Percentiles rank a stretch among this genome's conserved stretches.
These are phyloP conservation scores for Chaenodraco wilsoni DNA, from an alignment of 2,797 vertebrate genomes.

Conservation along the genomic window DNA sequence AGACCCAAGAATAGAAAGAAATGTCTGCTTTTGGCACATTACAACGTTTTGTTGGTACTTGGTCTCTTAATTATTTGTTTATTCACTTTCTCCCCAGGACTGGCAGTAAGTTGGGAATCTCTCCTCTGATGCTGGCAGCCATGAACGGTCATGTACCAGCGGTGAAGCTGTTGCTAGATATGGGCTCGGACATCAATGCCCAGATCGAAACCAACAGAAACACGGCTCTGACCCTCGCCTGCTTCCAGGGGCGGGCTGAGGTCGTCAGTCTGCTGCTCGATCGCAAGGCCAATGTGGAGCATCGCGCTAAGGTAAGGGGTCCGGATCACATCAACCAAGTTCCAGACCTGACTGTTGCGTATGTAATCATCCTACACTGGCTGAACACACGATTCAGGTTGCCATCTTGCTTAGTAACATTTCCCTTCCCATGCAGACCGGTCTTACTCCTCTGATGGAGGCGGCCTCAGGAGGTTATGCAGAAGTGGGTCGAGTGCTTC, in stretches of 20 bases:
- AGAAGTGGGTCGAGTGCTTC: constrained; percentile 96
- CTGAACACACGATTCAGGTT: background rate
- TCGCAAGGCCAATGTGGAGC: constrained; percentile 98
- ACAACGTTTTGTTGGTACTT: background rate
- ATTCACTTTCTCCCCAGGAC: constrained; percentile 83
- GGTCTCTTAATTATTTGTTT: background rate
- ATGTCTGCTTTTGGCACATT: background rate
- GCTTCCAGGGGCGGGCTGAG: constrained; percentile 97
- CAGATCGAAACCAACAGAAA: constrained; percentile 99
- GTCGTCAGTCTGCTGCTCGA: constrained; percentile 97
- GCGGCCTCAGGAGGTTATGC: constrained; percentile 98
- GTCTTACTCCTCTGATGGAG: constrained; percentile 98
- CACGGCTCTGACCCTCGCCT: constrained; percentile 96
- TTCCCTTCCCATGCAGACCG: constrained; percentile 84
- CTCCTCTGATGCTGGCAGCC: constrained; percentile 97
- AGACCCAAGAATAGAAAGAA: background rate
- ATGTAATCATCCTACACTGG: background rate
- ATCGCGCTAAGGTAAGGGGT: constrained; percentile 92
- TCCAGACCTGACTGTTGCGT: background rate
- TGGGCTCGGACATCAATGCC: constrained; percentile 99
- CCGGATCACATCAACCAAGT: background rate
- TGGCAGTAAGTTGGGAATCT: constrained; percentile 98
- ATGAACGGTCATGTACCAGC: constrained; percentile 99
- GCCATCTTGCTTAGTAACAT: constrained; percentile 7
- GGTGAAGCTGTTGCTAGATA: constrained; percentile 96